phyloP scores from a whole-genome alignment of 2,888 invertebrate genomes.

The Corbicula japonica region DNA sequence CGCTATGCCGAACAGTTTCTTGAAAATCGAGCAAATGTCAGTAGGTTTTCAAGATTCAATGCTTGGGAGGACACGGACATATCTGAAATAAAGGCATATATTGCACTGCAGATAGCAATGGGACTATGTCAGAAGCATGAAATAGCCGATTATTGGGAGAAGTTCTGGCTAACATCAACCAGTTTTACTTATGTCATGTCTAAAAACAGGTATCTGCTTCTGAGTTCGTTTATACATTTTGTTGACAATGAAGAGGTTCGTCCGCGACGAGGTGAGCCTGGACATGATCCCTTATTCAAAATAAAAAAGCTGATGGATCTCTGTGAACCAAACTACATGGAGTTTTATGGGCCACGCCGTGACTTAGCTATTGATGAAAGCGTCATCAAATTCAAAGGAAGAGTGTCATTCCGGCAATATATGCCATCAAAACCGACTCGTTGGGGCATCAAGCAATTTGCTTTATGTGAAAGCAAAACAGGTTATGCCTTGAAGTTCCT shows the following conservation, averaged over 20 bases:
- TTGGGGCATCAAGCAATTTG: slow-evolving; percentile 50
- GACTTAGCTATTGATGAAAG: slow-evolving; percentile 49
- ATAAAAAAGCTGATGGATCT: slow-evolving; percentile 32
- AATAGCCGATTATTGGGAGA: slow-evolving; percentile 34
- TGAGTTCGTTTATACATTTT: slow-evolving; percentile 38
- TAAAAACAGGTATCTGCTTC: slow-evolving; percentile 33
- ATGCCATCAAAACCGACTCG: slow-evolving; percentile 46
- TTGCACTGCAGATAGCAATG: slow-evolving; percentile 21
- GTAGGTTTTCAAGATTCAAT: too few relatives aligned
- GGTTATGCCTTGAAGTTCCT: slow-evolving; percentile 47
- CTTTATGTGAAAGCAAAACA: slow-evolving; percentile 50
- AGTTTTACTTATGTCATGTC: slow-evolving; percentile 28
- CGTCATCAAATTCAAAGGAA: slow-evolving; percentile 58
- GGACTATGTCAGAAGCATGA: slow-evolving; percentile 18
- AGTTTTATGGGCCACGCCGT: slow-evolving; percentile 33
- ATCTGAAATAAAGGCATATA: slow-evolving; percentile 29
- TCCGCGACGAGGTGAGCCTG: slow-evolving; percentile 6
- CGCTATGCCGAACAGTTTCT: slow-evolving; percentile 33
- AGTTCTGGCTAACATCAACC: slow-evolving; percentile 20
- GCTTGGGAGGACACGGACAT: slow-evolving; percentile 25
- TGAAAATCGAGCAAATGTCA: slow-evolving; percentile 8
- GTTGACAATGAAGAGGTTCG: slow-evolving; percentile 18
- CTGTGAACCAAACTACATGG: slow-evolving; percentile 28
- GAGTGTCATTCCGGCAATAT: slow-evolving; percentile 45
- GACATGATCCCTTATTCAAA: slow-evolving; percentile 35